phyloP scores from a whole-genome alignment of 2,797 vertebrate genomes.

The Eremophila alpestris region DNA sequence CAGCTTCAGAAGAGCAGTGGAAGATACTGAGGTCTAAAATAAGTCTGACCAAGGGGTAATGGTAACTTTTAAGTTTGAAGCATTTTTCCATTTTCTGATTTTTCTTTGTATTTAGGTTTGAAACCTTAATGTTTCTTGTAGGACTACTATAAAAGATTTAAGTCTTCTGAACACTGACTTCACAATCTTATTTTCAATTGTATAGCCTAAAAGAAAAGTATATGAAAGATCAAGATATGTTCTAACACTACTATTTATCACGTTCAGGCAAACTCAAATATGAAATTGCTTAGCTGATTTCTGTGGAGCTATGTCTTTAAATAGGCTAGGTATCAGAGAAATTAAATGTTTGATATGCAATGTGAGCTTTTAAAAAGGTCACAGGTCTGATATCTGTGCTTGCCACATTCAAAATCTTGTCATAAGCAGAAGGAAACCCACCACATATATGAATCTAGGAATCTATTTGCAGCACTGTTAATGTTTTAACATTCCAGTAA shows the following conservation, averaged over 20 bases:
- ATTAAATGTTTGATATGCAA: neutral
- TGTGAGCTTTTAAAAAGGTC: neutral
- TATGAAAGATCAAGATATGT: neutral
- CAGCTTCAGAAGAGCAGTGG: neutral
- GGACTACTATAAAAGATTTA: neutral
- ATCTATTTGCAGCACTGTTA: neutral
- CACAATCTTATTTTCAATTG: neutral
- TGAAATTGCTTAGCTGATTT: neutral
- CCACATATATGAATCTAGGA: no score
- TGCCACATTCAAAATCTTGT: neutral
- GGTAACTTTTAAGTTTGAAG: neutral
- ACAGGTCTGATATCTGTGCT: neutral
- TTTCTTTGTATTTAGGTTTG: neutral
- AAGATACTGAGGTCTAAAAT: neutral
- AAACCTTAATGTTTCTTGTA: neutral
- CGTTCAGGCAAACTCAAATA: neutral
- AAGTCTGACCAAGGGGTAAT: neutral
- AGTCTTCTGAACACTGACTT: neutral
- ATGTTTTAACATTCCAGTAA: neutral
- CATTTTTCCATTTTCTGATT: neutral
- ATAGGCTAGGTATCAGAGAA: neutral
- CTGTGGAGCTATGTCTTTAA: neutral
- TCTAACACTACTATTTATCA: neutral
- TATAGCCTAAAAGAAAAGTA: neutral
- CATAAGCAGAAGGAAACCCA: neutral